Conservation (phyloP, 1,140 invertebrate genomes). For the Aphis craccivora region DNA sequence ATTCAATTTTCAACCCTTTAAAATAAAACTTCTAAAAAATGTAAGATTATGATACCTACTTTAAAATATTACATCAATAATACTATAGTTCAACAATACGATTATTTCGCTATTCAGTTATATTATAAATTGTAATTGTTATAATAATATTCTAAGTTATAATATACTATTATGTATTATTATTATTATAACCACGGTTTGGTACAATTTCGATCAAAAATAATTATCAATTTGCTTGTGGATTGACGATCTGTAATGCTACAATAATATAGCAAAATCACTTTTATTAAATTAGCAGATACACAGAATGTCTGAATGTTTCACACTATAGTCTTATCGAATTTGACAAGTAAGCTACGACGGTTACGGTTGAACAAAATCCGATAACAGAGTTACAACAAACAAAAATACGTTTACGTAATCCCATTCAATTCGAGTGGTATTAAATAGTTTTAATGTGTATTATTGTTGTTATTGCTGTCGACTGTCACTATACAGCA, state of each 20-base stretch:
- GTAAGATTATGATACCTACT: too few relatives aligned
- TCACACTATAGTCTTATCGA: not conserved
- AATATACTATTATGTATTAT: too few relatives aligned
- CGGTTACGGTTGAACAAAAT: not conserved
- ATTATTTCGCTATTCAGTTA: too few relatives aligned
- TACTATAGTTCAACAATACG: too few relatives aligned
- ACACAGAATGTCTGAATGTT: not conserved
- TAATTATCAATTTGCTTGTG: not conserved
- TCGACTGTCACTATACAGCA: not conserved
- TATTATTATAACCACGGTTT: not conserved
- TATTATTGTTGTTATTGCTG: not conserved
- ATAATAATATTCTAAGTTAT: too few relatives aligned
- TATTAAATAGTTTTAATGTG: not conserved
- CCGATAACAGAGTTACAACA: not conserved
- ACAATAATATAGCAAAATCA: not conserved
- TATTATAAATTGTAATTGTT: not conserved
- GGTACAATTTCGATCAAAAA: not conserved
- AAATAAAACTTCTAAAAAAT: too few relatives aligned
- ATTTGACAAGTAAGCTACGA: not conserved
- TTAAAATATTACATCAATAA: too few relatives aligned
- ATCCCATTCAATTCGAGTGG: not conserved
- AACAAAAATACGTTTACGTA: not conserved
- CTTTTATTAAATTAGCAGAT: conserved; percentile 3
- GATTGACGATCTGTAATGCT: not conserved
- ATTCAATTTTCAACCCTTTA: too few relatives aligned